Evolutionary conservation across 2,113 vertebrate species (phyloP).

Genomic region (Mustelus asterias): DNA sequence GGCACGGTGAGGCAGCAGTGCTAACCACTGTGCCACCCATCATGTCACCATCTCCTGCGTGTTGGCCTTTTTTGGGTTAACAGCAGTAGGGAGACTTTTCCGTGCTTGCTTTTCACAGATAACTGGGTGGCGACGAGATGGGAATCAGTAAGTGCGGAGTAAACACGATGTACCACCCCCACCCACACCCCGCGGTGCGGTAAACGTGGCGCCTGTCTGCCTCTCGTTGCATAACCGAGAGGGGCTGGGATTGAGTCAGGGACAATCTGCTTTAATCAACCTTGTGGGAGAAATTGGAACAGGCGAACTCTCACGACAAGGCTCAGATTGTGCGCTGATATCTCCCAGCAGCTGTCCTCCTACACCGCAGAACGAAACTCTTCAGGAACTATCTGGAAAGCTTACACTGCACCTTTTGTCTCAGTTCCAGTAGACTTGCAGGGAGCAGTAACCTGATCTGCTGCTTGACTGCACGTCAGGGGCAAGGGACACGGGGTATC

Average conservation of each 20-base stretch:
- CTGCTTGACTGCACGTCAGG: neutral
- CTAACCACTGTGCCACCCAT: no score
- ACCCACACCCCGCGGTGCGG: neutral
- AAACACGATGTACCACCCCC: neutral
- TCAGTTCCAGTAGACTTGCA: neutral
- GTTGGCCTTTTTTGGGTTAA: neutral
- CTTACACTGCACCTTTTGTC: neutral
- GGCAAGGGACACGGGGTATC: no score
- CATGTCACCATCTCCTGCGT: no score
- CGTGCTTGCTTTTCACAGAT: neutral
- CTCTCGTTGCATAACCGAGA: no score
- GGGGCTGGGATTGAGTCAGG: neutral
- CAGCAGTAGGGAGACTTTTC: neutral
- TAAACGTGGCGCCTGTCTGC: neutral
- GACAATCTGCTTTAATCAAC: neutral
- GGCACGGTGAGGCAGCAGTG: no score
- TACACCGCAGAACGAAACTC: neutral
- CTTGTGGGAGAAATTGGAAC: neutral
- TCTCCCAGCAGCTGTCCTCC: neutral
- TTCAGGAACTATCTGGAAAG: neutral
- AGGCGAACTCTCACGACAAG: neutral
- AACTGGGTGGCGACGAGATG: neutral
- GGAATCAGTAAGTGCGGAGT: neutral
- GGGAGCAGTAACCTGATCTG: neutral
- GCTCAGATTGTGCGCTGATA: neutral